Percentiles rank a stretch among this genome's conserved stretches.
These are phyloP conservation scores for Phaetusa simplex DNA, from an alignment of 2,113 vertebrate genomes.

Conservation along the genomic window DNA sequence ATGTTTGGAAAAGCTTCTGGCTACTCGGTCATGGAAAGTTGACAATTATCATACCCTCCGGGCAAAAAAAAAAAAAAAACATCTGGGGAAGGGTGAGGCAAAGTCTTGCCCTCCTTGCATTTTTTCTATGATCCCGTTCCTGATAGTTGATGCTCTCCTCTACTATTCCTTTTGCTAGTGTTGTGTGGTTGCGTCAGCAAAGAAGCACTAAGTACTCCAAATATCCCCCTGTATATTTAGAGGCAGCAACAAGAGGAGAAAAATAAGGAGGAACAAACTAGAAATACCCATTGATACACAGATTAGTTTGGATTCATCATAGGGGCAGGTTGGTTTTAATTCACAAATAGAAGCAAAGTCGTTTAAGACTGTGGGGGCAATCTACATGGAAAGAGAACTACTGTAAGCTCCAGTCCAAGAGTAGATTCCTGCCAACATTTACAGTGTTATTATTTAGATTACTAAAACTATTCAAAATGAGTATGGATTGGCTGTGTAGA, in stretches of 20 bases:
- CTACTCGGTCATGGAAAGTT: neutral
- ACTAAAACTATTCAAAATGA: neutral
- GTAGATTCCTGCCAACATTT: neutral
- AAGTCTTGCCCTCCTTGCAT: neutral
- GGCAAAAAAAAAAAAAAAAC: neutral
- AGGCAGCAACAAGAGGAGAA: neutral
- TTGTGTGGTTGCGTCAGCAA: neutral
- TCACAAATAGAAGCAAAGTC: neutral
- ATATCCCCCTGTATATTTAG: neutral
- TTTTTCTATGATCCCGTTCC: neutral
- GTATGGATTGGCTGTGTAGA: neutral
- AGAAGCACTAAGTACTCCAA: neutral
- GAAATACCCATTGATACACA: neutral
- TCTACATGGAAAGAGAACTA: neutral
- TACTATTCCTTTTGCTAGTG: neutral
- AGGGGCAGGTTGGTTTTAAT: neutral
- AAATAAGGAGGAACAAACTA: neutral
- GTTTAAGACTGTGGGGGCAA: neutral
- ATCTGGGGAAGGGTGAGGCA: neutral
- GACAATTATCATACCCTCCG: neutral
- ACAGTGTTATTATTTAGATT: neutral
- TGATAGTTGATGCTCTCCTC: neutral
- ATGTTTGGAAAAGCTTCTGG: neutral
- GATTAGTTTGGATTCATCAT: neutral
- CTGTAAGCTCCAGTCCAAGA: neutral